Evolutionary conservation across 2,888 invertebrate genomes (phyloP).

Genomic region (Thysanoteuthis rhombus): DNA sequence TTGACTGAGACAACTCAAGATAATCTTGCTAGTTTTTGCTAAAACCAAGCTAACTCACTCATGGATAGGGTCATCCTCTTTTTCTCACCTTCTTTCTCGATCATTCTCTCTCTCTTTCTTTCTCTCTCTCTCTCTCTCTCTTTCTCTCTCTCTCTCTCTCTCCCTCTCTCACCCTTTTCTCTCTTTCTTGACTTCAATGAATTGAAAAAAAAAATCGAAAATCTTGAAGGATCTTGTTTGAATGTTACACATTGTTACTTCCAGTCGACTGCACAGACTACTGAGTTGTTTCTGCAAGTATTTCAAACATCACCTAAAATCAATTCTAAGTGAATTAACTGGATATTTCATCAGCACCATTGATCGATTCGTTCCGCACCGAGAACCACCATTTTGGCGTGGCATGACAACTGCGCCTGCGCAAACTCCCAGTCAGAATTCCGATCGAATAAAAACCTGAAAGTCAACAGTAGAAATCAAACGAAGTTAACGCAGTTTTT

Average conservation of each 20-base stretch:
- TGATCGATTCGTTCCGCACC: neutral
- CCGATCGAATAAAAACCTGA: neutral
- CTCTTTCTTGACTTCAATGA: neutral
- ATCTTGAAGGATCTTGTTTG: neutral
- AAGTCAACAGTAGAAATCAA: neutral
- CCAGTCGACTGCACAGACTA: neutral
- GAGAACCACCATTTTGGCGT: neutral
- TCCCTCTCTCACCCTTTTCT: neutral
- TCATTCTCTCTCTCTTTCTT: neutral
- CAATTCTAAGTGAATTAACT: neutral
- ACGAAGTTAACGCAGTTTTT: neutral
- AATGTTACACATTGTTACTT: neutral
- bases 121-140: neutral
- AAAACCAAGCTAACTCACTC: no score
- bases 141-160: neutral
- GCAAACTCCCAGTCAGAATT: neutral
- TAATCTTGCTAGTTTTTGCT: no score
- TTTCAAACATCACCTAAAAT: constrained; percentile 12
- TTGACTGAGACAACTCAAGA: no score
- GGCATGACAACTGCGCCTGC: neutral
- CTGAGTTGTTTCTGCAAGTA: constrained; percentile 12
- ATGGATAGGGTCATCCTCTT: neutral
- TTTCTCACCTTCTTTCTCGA: no score
- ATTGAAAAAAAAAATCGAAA: neutral
- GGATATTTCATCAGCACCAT: neutral